phyloP scores from a whole-genome alignment of 2,113 vertebrate species.

The Egretta garzetta region DNA sequence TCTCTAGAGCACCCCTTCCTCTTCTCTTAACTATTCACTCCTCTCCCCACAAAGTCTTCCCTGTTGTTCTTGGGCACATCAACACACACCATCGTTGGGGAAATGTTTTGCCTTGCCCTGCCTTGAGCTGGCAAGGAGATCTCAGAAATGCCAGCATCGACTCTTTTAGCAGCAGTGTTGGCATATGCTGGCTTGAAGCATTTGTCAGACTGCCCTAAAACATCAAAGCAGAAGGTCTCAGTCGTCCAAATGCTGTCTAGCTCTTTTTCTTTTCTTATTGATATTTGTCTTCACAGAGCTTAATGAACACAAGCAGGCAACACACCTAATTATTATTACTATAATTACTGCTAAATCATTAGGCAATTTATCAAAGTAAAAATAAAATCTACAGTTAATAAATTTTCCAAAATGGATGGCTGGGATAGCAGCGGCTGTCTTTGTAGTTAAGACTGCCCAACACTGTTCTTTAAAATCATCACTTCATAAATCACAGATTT shows the following conservation, averaged over 20 bases:
- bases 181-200: background rate
- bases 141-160: background rate
- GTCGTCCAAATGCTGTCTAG: background rate
- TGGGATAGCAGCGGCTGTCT: background rate
- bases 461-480: background rate
- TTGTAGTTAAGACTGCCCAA: background rate
- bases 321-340: background rate
- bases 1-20: background rate
- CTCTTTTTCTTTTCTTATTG: background rate
- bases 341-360: background rate
- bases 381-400: background rate
- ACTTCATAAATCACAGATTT: background rate
- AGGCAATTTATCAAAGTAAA: background rate
- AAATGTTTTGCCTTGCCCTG: background rate
- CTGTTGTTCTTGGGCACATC: background rate
- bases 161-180: background rate
- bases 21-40: background rate
- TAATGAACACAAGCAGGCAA: background rate
- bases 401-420: background rate
- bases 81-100: background rate
- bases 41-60: background rate
- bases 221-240: background rate
- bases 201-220: background rate
- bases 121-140: background rate
- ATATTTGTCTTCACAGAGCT: background rate